Conservation (phyloP, 1,140 invertebrate species). For the Mercenaria mercenaria region DNA sequence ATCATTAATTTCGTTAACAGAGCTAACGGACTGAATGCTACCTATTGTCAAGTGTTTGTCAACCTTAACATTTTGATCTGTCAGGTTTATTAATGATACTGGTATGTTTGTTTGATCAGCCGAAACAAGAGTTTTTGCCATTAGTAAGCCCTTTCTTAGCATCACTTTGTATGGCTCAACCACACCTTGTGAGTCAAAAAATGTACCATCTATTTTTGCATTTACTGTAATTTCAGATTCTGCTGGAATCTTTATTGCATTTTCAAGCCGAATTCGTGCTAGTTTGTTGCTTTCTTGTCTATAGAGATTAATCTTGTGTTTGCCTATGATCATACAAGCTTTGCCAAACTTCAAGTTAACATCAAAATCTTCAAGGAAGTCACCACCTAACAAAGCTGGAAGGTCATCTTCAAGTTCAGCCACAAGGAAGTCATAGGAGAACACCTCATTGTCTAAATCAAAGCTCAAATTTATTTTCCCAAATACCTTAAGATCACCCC, state of each 20-base stretch:
- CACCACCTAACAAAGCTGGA: background rate
- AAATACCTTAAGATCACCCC: slow-evolving; percentile 5
- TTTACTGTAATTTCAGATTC: slow-evolving; percentile 17
- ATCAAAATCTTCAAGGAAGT: slow-evolving; percentile 34
- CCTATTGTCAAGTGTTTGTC: background rate
- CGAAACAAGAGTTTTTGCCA: slow-evolving; percentile 28
- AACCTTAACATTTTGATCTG: background rate
- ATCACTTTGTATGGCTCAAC: slow-evolving; percentile 28
- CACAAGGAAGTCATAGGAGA: slow-evolving; percentile 29
- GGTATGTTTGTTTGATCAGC: background rate
- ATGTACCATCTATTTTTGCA: slow-evolving; percentile 1
- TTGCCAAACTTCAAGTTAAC: slow-evolving; percentile 44
- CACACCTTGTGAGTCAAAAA: background rate
- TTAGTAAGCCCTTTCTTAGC: background rate
- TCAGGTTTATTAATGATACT: slow-evolving; percentile 36
- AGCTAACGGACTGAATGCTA: background rate
- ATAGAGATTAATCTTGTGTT: slow-evolving; percentile 35
- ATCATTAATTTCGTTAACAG: background rate
- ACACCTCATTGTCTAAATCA: slow-evolving; percentile 24
- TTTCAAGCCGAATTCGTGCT: background rate
- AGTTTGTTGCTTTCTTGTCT: slow-evolving; percentile 40
- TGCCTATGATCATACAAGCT: slow-evolving; percentile 28
- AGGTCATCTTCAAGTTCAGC: background rate
- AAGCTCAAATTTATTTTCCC: background rate
- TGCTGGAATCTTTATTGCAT: background rate